Base-by-base conservation (phyloP, 2,113 vertebrate genomes). In the Pungitius pungitius region DNA sequence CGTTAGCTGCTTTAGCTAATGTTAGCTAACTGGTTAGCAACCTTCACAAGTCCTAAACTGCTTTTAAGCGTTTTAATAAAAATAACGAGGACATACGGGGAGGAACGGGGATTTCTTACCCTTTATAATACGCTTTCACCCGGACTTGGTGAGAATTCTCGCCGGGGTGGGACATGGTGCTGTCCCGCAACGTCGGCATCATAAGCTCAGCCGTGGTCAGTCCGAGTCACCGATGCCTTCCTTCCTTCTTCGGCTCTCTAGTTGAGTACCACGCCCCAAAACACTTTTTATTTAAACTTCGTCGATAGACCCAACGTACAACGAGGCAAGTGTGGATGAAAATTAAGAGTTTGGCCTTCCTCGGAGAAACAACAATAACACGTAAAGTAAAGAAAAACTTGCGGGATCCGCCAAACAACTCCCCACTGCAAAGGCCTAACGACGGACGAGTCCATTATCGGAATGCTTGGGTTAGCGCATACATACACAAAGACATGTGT, bases 171-270 rank as follows among this genome's bases (percentile, higher is more conserved):
- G 95, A 95, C 96, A 97, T 96, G 83, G 92, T 94, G 92, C 95
- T 95, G 93, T 98, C 97, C 93, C 97, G 94, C 95, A 97, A 94
- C 75, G 96, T 99, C 91, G 96, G 96, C 97, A 99, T 98, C 93
- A 92, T 91, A 76, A 88, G 88, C 91, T 85, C 88, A 74, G 89
- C 60, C 82, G 85, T 78, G 80, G 63, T 81, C 76, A 33, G 85
- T 82, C 76, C 81, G 71, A 86, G 54, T 85, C 83, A 66, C 85
- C 78, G 82, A 77, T 81, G 75, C 77, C 78, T 86, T 83, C 77
- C 78, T 85, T 85, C 82, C 80, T 86, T 83, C 77, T 74, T 63
- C 20, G 40, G 71, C 73, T 51, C 67, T 61, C 51, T 75, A 66
- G 54, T 79, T 11, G 65, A 65, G 60, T 67, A 78, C 64, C 86